A percentile compares a stretch with the other conserved stretches of the same genome.
phyloP scores from a whole-genome alignment of 2,113 vertebrate species.

The Aegotheles bennettii region DNA sequence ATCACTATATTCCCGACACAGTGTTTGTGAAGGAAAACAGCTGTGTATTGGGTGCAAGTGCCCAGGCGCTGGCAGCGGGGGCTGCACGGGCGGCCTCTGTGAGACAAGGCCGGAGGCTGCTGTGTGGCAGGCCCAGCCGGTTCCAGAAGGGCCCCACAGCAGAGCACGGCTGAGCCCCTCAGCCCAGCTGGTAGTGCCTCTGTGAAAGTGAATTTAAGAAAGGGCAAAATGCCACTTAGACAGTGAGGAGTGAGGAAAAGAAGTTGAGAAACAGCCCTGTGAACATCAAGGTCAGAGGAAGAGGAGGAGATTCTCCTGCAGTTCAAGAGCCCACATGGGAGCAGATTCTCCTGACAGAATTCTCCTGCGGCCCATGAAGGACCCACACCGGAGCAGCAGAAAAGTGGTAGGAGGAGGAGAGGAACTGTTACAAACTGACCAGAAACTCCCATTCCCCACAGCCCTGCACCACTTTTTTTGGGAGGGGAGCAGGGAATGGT shows the following conservation, averaged over 20 bases:
- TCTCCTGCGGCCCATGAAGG: accelerated
- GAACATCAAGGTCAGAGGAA: neutral
- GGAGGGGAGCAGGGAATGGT: no score
- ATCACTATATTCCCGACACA: neutral
- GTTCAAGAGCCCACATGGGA: neutral
- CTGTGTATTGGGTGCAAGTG: accelerated
- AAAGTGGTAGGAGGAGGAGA: neutral
- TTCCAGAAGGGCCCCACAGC: neutral
- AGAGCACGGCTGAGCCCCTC: neutral
- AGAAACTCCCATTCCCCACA: neutral
- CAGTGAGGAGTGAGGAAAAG: neutral
- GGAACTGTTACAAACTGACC: neutral
- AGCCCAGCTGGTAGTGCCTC: neutral
- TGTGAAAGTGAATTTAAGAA: accelerated
- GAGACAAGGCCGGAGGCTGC: accelerated
- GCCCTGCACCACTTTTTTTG: no score
- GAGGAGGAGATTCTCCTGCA: no score
- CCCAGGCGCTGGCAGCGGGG: accelerated
- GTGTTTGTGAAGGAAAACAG: neutral
- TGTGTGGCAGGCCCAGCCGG: neutral
- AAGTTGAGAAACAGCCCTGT: neutral
- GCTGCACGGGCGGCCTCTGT: accelerated
- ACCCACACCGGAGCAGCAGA: neutral
- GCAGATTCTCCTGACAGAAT: neutral
- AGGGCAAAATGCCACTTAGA: neutral